Percentiles rank a stretch among this genome's conserved stretches.
Conservation (phyloP, 2,797 vertebrate genomes). For the Micropoecilia bifurca region DNA sequence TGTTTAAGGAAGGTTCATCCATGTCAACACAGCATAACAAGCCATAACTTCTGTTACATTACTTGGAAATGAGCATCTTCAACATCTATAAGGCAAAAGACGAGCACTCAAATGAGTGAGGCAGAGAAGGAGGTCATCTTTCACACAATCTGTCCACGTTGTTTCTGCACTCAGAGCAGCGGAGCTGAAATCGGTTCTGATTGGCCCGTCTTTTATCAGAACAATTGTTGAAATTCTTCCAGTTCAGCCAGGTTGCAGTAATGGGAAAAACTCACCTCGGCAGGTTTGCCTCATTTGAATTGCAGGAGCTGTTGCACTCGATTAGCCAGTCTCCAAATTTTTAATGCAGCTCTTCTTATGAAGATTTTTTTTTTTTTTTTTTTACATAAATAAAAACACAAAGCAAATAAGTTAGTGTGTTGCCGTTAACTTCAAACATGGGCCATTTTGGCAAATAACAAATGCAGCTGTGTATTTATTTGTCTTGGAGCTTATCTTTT, state of each 20-base stretch:
- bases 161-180: conserved; percentile 44
- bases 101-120: not conserved
- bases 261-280: conserved; percentile 58
- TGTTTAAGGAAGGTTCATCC: conserved; percentile 10
- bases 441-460: conserved; percentile 28
- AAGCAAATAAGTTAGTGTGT: conserved; percentile 3
- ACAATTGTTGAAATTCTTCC: conserved; percentile 65
- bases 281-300: conserved; percentile 63
- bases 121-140: not conserved
- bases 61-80: not conserved
- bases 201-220: conserved; percentile 49
- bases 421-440: conserved; percentile 14
- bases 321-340: conserved; percentile 27
- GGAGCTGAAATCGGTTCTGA: conserved; percentile 53
- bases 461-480: conserved; percentile 34
- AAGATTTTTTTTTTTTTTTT: not conserved
- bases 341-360: not conserved
- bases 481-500: conserved; percentile 40
- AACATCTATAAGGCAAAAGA: not conserved
- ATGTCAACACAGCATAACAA: conserved; percentile 15
- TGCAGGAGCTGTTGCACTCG: conserved; percentile 41
- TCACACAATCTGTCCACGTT: not conserved
- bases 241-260: conserved; percentile 61
- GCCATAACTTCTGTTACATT: not conserved
- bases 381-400: not conserved